These are phyloP conservation scores for Steinernema hermaphroditum DNA, from an alignment of 2,888 invertebrate genomes.

Conservation along the genomic window DNA sequence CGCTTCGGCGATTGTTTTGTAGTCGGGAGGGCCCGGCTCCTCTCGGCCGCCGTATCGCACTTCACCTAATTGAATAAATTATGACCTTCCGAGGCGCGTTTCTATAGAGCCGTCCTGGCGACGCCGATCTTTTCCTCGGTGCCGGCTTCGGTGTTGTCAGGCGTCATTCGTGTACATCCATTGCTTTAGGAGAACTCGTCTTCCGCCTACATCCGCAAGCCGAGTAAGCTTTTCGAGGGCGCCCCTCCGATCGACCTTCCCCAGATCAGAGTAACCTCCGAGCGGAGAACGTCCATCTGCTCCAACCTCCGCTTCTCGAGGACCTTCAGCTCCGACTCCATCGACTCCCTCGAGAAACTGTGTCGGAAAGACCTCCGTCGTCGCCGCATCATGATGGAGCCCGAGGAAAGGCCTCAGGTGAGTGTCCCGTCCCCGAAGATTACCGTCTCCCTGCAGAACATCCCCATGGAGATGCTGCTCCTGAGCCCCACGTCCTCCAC, in stretches of 20 bases:
- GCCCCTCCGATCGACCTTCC: not conserved
- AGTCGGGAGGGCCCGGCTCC: not conserved
- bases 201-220: not conserved
- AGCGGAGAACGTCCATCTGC: conserved; percentile 36
- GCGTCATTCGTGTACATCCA: not conserved
- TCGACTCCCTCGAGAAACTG: conserved; percentile 41
- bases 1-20: conserved; percentile 26
- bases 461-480: conserved; percentile 22
- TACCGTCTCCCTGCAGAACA: not conserved
- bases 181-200: conserved; percentile 9
- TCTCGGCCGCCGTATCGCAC: not conserved
- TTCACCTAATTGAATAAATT: conserved; percentile 28
- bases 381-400: conserved; percentile 39
- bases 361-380: conserved; percentile 41
- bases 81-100: conserved; percentile 21
- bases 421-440: not conserved
- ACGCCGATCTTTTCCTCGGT: not conserved
- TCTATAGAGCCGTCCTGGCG: not conserved
- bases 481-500: conserved; percentile 29
- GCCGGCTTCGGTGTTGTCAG: too few species aligned
- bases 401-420: conserved; percentile 29
- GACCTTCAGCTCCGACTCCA: conserved; percentile 41
- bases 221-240: not conserved
- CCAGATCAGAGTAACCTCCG: conserved; percentile 10
- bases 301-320: conserved; percentile 36